Conservation (phyloP, 1,140 invertebrate species). For the Leptoteleia sp. region DNA sequence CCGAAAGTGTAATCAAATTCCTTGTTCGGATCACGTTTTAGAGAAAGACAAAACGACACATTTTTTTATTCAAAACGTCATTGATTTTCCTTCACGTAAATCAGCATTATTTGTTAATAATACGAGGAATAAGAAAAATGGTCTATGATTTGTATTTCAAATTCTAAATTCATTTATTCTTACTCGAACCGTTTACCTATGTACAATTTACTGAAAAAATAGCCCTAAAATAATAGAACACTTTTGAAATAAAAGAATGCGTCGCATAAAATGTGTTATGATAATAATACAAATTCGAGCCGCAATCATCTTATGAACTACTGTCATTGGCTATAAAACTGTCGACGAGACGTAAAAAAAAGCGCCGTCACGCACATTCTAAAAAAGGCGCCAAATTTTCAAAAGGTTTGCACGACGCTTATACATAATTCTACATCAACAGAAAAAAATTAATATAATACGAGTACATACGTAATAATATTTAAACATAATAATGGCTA, state of each 20-base stretch:
- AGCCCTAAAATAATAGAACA: constrained; percentile 3
- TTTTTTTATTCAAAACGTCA: constrained; percentile 47
- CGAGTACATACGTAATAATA: constrained; percentile 4
- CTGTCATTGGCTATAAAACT: constrained; percentile 62
- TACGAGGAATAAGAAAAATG: no score
- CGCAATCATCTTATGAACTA: constrained; percentile 48
- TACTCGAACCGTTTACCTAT: constrained; percentile 23
- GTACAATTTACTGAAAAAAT: constrained; percentile 27
- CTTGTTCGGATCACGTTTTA: constrained; percentile 38
- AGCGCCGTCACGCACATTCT: constrained; percentile 44
- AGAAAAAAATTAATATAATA: constrained; percentile 17
- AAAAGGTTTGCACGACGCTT: constrained; percentile 32
- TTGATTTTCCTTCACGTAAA: no score
- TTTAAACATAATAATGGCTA: constrained; percentile 6
- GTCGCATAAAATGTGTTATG: constrained; percentile 21
- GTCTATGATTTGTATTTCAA: no score
- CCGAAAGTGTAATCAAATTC: constrained; percentile 39
- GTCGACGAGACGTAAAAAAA: constrained; percentile 58
- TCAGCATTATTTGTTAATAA: no score
- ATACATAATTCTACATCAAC: constrained; percentile 36
- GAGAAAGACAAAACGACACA: constrained; percentile 39
- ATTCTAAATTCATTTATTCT: background rate
- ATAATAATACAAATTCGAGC: constrained; percentile 43
- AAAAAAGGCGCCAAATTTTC: constrained; percentile 46
- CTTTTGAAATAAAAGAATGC: constrained; percentile 49